phyloP scores from a whole-genome alignment of 2,113 vertebrate genomes.

The Pangasianodon gigas region DNA sequence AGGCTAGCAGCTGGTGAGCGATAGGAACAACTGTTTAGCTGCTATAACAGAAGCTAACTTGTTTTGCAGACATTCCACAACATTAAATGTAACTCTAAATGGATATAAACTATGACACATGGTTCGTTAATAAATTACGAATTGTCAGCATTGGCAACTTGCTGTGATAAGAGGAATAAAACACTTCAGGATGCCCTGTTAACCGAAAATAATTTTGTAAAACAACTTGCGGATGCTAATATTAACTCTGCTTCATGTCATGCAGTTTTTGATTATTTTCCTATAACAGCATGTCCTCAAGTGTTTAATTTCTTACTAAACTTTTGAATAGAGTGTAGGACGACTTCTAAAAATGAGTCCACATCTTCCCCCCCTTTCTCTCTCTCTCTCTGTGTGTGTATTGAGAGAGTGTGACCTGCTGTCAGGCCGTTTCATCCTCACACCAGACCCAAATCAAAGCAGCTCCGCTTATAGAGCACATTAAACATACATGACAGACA shows the following conservation, averaged over 20 bases:
- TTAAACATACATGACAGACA: slow-evolving; percentile 45
- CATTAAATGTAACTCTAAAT: no score
- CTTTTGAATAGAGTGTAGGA: not conserved
- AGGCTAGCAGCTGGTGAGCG: no score
- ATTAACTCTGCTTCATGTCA: not conserved
- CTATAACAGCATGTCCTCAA: not conserved
- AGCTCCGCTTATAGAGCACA: slow-evolving; percentile 20
- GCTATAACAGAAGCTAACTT: not conserved
- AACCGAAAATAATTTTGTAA: not conserved
- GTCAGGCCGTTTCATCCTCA: slow-evolving; percentile 27
- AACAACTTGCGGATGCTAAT: not conserved
- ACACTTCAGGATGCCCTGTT: not conserved
- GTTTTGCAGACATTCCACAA: no score
- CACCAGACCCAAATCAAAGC: slow-evolving; percentile 37
- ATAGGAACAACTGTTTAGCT: no score
- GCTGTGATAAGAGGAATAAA: not conserved
- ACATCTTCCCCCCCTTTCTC: not conserved
- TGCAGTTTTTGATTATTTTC: not conserved
- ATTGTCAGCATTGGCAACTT: not conserved
- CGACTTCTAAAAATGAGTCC: not conserved
- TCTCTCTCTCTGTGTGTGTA: not conserved
- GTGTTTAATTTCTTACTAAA: not conserved
- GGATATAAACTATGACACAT: not conserved
- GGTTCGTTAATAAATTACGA: not conserved
- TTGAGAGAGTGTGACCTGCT: slow-evolving; percentile 15